Percentiles rank a stretch among this genome's conserved stretches.
Conservation (phyloP, 2,888 invertebrate genomes). For the Biston stratarius region DNA sequence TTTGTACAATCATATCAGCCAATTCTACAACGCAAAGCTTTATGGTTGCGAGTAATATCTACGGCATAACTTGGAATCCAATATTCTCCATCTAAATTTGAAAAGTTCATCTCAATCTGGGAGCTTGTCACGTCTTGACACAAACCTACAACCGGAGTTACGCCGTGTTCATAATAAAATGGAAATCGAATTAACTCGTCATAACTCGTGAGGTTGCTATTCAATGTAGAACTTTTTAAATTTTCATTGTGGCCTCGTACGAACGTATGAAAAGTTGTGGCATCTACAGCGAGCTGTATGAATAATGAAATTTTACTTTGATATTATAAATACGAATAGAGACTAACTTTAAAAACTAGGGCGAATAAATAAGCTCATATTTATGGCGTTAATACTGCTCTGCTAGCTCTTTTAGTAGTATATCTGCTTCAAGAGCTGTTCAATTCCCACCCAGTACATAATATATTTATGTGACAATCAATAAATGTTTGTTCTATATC, state of each 20-base stretch:
- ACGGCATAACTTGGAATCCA: neutral
- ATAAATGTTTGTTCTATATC: no score
- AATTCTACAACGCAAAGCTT: no score
- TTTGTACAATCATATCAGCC: no score
- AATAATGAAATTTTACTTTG: constrained; percentile 16
- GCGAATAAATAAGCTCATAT: neutral
- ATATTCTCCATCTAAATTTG: constrained; percentile 3
- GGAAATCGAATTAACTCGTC: constrained; percentile 55
- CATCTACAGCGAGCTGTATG: constrained; percentile 28
- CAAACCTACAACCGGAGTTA: constrained; percentile 13
- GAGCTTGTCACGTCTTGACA: constrained; percentile 15
- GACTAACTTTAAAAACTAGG: neutral
- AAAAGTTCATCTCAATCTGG: constrained; percentile 16
- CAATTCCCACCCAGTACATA: no score
- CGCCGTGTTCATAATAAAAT: constrained; percentile 48
- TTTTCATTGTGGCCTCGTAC: constrained; percentile 51
- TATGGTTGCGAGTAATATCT: no score
- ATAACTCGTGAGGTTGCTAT: constrained; percentile 50
- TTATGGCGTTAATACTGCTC: neutral
- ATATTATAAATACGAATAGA: constrained; percentile 32
- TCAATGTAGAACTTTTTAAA: constrained; percentile 58
- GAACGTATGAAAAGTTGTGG: constrained; percentile 39
- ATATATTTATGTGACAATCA: no score
- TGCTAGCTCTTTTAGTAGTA: no score
- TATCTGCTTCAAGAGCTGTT: neutral